phyloP scores from a whole-genome alignment of 2,113 vertebrate genomes.

The Ursus arctos region DNA sequence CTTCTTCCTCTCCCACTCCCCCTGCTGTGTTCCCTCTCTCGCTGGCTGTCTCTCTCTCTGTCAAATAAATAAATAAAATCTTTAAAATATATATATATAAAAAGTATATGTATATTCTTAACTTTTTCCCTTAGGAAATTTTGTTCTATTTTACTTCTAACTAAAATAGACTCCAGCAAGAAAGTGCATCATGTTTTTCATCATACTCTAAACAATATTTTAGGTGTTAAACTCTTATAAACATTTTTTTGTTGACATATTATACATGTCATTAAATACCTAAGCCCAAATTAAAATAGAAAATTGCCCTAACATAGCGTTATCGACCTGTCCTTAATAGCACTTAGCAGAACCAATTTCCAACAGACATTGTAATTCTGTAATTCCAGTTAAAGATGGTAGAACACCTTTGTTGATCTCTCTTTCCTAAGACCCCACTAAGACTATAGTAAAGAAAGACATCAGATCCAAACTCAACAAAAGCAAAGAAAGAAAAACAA shows the following conservation, averaged over 20 bases:
- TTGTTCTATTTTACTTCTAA: slow-evolving; percentile 59
- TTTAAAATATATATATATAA: background rate
- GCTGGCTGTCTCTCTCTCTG: no score
- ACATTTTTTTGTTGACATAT: slow-evolving; percentile 57
- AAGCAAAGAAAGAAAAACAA: background rate
- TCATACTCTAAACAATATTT: slow-evolving; percentile 67
- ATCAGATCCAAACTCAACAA: background rate
- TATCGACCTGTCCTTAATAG: background rate
- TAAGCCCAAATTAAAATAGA: slow-evolving; percentile 36
- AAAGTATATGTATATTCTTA: slow-evolving; percentile 60
- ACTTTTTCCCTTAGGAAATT: slow-evolving; percentile 56
- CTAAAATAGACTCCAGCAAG: slow-evolving; percentile 73
- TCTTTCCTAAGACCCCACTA: background rate
- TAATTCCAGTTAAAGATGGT: background rate
- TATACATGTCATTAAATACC: slow-evolving; percentile 18
- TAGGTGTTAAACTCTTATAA: slow-evolving; percentile 68
- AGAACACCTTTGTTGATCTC: background rate
- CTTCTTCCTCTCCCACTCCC: no score
- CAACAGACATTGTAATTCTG: background rate
- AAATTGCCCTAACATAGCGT: background rate
- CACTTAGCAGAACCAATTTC: background rate
- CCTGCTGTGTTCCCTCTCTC: no score
- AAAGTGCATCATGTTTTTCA: slow-evolving; percentile 75
- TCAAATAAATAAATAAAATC: no score
- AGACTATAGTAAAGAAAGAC: background rate